These are phyloP conservation scores for Drosophila meridiana DNA, from an alignment of 2,888 invertebrate species.

Conservation along the genomic window DNA sequence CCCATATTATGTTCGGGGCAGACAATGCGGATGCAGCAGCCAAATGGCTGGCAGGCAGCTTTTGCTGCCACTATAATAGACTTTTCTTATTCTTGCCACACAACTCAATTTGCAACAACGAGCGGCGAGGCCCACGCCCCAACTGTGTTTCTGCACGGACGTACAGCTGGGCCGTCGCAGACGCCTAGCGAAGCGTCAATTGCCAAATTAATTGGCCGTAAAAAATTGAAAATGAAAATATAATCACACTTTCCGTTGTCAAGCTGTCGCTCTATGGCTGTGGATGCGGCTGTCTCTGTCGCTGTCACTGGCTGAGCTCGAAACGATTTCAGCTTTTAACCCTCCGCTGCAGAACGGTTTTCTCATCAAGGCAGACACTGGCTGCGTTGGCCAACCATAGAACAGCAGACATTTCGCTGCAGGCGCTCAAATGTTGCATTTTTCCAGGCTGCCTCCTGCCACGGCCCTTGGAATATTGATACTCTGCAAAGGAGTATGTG, in stretches of 20 bases:
- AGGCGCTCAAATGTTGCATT: constrained; percentile 71
- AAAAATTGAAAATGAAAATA: constrained; percentile 85
- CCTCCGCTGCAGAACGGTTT: constrained; percentile 38
- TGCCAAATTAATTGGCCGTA: constrained; percentile 85
- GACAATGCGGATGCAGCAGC: constrained; percentile 68
- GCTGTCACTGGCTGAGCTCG: constrained; percentile 56
- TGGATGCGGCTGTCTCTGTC: background rate
- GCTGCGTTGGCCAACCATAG: constrained; percentile 62
- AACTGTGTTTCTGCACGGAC: background rate
- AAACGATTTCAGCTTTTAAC: constrained; percentile 60
- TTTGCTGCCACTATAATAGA: constrained; percentile 71
- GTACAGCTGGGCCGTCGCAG: constrained; percentile 61
- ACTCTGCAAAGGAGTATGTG: constrained; percentile 31
- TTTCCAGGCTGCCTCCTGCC: constrained; percentile 54
- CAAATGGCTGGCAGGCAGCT: constrained; percentile 73
- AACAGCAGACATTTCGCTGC: constrained; percentile 70
- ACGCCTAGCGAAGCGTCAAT: constrained; percentile 80
- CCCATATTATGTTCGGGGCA: constrained; percentile 56
- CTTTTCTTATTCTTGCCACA: constrained; percentile 78
- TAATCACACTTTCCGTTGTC: constrained; percentile 83
- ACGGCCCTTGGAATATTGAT: constrained; percentile 24
- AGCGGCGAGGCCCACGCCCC: background rate
- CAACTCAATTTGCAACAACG: constrained; percentile 75
- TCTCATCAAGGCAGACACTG: constrained; percentile 56
- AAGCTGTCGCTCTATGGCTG: constrained; percentile 16